Conservation (phyloP, 2,113 vertebrate species). For the Sinosuthora webbiana region DNA sequence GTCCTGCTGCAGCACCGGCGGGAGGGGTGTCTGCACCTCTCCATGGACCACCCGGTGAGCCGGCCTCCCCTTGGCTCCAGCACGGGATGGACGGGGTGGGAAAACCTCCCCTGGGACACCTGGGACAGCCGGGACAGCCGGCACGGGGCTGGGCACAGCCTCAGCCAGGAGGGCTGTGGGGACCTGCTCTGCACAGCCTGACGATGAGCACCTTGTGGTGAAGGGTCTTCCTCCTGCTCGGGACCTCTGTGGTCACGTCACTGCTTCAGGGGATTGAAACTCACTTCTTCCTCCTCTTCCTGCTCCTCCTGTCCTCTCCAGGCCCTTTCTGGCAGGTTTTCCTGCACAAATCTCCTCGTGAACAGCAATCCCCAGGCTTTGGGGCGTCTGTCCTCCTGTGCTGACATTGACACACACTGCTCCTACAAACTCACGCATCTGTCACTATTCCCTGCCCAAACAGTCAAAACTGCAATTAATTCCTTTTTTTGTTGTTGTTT, state of each 20-base stretch:
- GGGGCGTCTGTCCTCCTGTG: not conserved
- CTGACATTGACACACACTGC: not conserved
- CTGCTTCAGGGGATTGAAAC: not conserved
- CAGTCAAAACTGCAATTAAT: not conserved
- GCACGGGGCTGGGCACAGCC: not conserved
- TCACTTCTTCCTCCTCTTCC: not conserved
- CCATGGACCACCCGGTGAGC: not conserved
- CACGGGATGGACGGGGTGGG: accelerated
- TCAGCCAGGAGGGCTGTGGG: not conserved
- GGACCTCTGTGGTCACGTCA: not conserved
- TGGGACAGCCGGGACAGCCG: not conserved
- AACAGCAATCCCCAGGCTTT: accelerated
- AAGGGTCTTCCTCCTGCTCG: not conserved
- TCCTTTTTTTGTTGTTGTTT: not conserved
- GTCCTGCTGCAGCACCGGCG: not conserved
- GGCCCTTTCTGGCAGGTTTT: not conserved
- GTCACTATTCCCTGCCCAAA: not conserved
- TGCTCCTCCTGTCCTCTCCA: not conserved
- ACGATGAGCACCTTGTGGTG: accelerated
- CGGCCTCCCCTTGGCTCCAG: accelerated
- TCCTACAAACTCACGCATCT: not conserved
- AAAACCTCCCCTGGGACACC: not conserved
- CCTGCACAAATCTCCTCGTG: not conserved
- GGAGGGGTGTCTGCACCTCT: not conserved
- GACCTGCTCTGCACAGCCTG: not conserved